Conservation (phyloP, 2,888 invertebrate genomes). For the Chirona hameri region DNA sequence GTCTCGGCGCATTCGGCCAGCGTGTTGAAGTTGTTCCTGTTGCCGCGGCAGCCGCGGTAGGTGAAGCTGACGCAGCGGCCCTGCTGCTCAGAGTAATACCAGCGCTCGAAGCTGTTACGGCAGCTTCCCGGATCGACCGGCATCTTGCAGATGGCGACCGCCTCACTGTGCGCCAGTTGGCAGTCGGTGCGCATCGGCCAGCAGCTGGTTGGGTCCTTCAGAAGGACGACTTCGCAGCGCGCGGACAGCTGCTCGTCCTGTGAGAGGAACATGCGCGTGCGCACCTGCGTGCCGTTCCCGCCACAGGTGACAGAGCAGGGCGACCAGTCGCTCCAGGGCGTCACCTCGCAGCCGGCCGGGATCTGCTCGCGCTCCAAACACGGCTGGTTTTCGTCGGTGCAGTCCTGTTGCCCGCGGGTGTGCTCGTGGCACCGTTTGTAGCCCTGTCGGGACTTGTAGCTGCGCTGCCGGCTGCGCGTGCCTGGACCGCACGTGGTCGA, state of each 20-base stretch:
- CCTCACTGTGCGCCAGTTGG: background rate
- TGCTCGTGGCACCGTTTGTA: constrained; percentile 44
- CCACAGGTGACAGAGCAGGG: constrained; percentile 76
- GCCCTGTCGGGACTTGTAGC: constrained; percentile 54
- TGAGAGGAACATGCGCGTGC: constrained; percentile 54
- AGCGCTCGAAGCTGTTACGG: constrained; percentile 41
- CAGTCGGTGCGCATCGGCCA: background rate
- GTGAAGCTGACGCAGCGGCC: constrained; percentile 48
- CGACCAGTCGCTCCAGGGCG: constrained; percentile 75
- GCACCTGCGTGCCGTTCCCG: constrained; percentile 60
- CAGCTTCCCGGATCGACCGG: constrained; percentile 42
- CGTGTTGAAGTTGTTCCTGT: constrained; percentile 48
- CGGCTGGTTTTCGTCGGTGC: constrained; percentile 45
- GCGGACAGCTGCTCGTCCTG: background rate
- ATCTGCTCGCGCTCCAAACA: constrained; percentile 43
- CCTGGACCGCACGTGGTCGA: constrained; percentile 52
- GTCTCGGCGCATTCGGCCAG: constrained; percentile 40
- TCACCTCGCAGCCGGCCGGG: constrained; percentile 58
- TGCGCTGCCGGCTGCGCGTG: constrained; percentile 60
- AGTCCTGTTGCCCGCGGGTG: constrained; percentile 45
- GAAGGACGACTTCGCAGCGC: constrained; percentile 9
- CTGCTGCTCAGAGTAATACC: constrained; percentile 46
- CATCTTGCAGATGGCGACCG: constrained; percentile 36
- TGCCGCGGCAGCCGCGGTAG: constrained; percentile 53
- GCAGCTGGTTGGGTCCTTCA: constrained; percentile 1